Evolutionary conservation across 2,888 invertebrate species (phyloP), one percentile per base, ranked within the genome.

Genomic region (Callimorpha dominula): DNA sequence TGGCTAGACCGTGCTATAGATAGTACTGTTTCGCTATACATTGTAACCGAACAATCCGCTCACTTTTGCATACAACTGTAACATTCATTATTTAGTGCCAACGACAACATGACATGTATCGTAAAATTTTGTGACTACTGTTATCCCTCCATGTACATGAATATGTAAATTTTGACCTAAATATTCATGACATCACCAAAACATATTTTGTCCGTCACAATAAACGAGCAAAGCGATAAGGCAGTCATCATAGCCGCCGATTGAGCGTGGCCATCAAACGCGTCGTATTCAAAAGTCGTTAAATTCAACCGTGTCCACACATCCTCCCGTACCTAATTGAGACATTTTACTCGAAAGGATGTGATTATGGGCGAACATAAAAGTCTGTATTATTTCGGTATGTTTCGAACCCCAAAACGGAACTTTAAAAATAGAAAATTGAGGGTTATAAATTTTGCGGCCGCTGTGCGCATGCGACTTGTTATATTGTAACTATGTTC

Each of bases 291-390:
- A 85, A 90, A 88, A 90, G 90, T 89, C 90, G 91, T 94, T 90
- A 92, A 93, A 86, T 78, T 81, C 85, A 85, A 88, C 85, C 92
- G 90, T 92, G 93, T 93, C 93, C 90, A 90, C 92, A 94, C 92
- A 92, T 94, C 92, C 91, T 90, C 89, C 93, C 94, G 91, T 92
- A 88, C 91, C 90, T 94, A 95, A 95, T 95, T 95, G 95, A 95
- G 95, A 94, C 93, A 92, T 95, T 94, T 93, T 91, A 94, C 93
- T 91, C 91, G 88, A 93, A 93, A 95, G 94, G 93, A 94, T 93
- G 94, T 94, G 94, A 94, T 95, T 94, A 94, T 92, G 91, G 87
- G 85, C 89, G 92, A 91, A 90, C 94, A 93, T 94, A 94, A 94
- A 94, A 93, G 89, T 90, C 73, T 69, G 87, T 88, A 91, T 90